Evolutionary conservation across 2,888 invertebrate species (phyloP).

Genomic region (Agrochola circellaris): DNA sequence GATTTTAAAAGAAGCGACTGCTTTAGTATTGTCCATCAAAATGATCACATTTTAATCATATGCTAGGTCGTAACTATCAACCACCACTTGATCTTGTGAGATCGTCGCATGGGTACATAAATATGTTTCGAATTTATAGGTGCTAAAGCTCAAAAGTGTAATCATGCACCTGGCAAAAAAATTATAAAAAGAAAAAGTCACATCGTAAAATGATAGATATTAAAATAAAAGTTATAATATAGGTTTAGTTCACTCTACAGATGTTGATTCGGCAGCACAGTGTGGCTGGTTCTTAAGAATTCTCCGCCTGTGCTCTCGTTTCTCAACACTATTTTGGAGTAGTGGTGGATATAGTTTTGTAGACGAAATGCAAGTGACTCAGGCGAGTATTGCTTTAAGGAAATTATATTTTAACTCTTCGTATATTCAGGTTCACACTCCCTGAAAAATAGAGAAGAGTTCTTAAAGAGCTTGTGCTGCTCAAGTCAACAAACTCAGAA

Average conservation of each 20-base stretch:
- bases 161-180: neutral
- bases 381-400: neutral
- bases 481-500: neutral
- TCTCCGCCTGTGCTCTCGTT: neutral
- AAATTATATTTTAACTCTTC: conserved; percentile 1
- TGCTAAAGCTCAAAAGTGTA: neutral
- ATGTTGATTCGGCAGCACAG: neutral
- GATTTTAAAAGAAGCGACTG: too few species aligned
- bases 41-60: neutral
- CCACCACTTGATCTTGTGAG: neutral
- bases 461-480: neutral
- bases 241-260: neutral
- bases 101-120: neutral
- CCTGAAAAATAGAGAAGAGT: neutral
- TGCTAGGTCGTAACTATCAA: neutral
- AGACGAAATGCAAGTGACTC: neutral
- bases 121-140: neutral
- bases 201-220: neutral
- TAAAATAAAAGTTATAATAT: neutral
- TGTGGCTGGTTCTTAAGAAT: conserved; percentile 10
- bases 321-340: conserved; percentile 5
- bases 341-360: neutral
- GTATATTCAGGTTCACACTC: neutral
- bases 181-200: neutral
- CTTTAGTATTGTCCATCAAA: neutral